These are phyloP conservation scores for Micromussa lordhowensis DNA, from an alignment of 92 coral and sea anemone species.

Conservation along the genomic window DNA sequence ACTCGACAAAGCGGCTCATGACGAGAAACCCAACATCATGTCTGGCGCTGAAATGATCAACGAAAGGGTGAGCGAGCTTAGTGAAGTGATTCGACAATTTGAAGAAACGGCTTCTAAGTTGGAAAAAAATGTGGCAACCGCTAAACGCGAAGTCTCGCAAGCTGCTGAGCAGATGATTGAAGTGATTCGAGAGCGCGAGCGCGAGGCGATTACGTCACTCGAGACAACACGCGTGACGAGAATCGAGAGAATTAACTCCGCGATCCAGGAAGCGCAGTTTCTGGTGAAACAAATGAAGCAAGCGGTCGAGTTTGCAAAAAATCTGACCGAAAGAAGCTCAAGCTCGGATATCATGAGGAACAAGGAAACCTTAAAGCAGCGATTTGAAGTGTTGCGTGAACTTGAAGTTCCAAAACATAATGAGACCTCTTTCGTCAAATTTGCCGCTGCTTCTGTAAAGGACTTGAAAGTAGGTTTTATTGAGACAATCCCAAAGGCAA, in stretches of 20 bases:
- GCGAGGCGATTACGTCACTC: not conserved
- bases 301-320: not conserved
- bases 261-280: not conserved
- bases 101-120: not conserved
- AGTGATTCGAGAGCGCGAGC: not conserved
- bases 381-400: too few relatives aligned
- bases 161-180: not conserved
- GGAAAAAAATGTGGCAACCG: not conserved
- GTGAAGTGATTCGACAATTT: not conserved
- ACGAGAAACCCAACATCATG: not conserved
- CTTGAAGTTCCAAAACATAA: too few relatives aligned
- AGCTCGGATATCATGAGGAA: not conserved
- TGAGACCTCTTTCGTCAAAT: too few relatives aligned
- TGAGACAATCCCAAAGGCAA: too few relatives aligned
- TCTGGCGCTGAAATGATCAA: not conserved
- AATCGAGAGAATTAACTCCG: not conserved
- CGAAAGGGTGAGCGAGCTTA: not conserved
- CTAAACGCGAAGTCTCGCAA: constrained; percentile 1
- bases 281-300: not conserved
- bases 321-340: not conserved
- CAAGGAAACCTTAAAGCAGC: not conserved
- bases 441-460: not conserved
- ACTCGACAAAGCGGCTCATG: not conserved
- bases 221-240: not conserved
- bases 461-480: not conserved